phyloP scores from a whole-genome alignment of 1,140 invertebrate species.

The Platorchestia sp. region DNA sequence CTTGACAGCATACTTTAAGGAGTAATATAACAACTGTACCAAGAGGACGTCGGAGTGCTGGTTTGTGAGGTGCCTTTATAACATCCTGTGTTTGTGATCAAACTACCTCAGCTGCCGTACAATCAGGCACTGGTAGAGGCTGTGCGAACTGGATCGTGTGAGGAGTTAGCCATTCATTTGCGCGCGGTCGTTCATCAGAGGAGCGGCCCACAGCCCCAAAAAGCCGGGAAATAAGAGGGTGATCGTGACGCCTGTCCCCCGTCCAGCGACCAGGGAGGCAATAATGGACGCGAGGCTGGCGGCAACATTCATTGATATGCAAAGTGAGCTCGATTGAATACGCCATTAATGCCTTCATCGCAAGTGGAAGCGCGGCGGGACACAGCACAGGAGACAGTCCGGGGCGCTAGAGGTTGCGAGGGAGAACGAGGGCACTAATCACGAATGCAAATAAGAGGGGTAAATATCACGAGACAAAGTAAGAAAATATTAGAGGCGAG shows the following conservation, averaged over 20 bases:
- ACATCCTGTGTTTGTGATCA: too few relatives aligned
- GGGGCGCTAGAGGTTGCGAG: too few relatives aligned
- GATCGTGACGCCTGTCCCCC: neutral
- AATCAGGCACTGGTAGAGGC: neutral
- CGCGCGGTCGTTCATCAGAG: neutral
- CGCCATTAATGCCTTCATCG: neutral
- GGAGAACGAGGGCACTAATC: too few relatives aligned
- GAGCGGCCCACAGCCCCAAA: neutral
- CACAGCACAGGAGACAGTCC: too few relatives aligned
- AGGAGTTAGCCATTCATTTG: neutral
- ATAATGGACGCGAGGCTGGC: neutral
- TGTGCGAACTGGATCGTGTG: neutral
- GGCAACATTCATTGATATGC: conserved; percentile 20
- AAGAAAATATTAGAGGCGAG: too few relatives aligned
- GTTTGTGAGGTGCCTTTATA: too few relatives aligned
- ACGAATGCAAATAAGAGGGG: too few relatives aligned
- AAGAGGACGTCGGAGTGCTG: too few relatives aligned
- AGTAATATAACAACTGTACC: too few relatives aligned
- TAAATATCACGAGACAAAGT: too few relatives aligned
- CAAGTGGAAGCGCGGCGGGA: neutral
- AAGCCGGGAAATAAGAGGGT: neutral
- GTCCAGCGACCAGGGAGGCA: neutral
- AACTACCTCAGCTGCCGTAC: neutral
- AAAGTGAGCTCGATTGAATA: conserved; percentile 1
- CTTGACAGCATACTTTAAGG: too few relatives aligned